Percentiles rank a stretch among this genome's conserved stretches.
phyloP scores from a whole-genome alignment of 2,797 vertebrate species.

The Sciurus carolinensis region DNA sequence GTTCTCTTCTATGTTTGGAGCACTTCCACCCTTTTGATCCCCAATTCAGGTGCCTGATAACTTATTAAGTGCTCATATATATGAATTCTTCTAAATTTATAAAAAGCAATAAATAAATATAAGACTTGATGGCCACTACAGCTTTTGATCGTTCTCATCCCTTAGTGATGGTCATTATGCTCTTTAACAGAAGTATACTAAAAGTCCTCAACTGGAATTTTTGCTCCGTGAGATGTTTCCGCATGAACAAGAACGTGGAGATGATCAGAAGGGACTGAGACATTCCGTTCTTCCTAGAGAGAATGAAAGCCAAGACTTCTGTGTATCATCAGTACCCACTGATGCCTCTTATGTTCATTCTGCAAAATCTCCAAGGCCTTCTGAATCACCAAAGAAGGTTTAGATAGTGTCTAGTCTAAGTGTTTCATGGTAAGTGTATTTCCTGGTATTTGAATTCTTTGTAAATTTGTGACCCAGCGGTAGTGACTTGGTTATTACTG shows the following conservation, averaged over 20 bases:
- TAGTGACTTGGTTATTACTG: neutral
- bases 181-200: neutral
- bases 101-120: constrained; percentile 43
- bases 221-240: neutral
- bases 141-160: neutral
- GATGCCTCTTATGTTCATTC: neutral
- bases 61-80: neutral
- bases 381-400: constrained; percentile 38
- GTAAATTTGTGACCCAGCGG: neutral
- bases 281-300: constrained; percentile 43
- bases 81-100: constrained; percentile 23
- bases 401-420: neutral
- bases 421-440: constrained; percentile 23
- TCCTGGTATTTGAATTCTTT: constrained; percentile 61
- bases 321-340: neutral
- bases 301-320: constrained; percentile 36
- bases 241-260: constrained; percentile 1
- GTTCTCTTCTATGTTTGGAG: neutral
- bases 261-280: neutral
- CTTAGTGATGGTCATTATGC: constrained; percentile 14
- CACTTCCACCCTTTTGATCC: neutral
- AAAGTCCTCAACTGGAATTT: neutral
- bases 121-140: neutral
- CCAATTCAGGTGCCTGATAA: neutral
- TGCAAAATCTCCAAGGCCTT: neutral